Conservation (phyloP, 2,888 invertebrate genomes). For the Prosopocoilus inquinatus region DNA sequence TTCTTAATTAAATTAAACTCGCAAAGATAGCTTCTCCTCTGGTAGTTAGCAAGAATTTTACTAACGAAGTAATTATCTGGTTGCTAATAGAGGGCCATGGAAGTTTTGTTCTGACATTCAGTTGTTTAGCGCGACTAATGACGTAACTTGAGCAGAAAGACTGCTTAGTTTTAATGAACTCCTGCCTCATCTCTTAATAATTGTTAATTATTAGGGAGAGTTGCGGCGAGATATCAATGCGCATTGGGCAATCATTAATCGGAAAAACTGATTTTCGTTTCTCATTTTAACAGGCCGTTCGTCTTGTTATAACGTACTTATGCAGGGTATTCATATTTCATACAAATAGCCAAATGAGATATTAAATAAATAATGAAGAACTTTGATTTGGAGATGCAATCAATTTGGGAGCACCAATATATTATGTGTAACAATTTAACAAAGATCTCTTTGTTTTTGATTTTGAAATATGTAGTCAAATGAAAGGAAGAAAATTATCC, state of each 20-base stretch:
- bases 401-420: no score
- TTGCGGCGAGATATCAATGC: not conserved
- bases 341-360: no score
- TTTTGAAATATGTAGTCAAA: no score
- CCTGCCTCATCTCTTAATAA: conserved; percentile 32
- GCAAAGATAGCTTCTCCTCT: conserved; percentile 42
- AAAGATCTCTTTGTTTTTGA: no score
- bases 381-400: no score
- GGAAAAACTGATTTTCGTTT: not conserved
- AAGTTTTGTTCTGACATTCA: conserved; percentile 47
- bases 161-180: conserved; percentile 60
- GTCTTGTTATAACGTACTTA: no score
- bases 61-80: conserved; percentile 52
- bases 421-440: no score
- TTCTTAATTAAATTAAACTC: conserved; percentile 50
- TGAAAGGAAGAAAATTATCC: no score
- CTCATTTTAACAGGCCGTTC: not conserved
- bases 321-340: no score
- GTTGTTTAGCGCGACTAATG: conserved; percentile 60
- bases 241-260: not conserved
- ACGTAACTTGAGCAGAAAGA: conserved; percentile 80
- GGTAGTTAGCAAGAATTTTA: conserved; percentile 50
- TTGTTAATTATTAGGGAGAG: conserved; percentile 28
- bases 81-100: conserved; percentile 46
- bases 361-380: no score